A percentile compares a stretch with the other conserved stretches of the same genome.
Conservation (phyloP, 2,888 invertebrate species). For the Drosophila mettleri region DNA sequence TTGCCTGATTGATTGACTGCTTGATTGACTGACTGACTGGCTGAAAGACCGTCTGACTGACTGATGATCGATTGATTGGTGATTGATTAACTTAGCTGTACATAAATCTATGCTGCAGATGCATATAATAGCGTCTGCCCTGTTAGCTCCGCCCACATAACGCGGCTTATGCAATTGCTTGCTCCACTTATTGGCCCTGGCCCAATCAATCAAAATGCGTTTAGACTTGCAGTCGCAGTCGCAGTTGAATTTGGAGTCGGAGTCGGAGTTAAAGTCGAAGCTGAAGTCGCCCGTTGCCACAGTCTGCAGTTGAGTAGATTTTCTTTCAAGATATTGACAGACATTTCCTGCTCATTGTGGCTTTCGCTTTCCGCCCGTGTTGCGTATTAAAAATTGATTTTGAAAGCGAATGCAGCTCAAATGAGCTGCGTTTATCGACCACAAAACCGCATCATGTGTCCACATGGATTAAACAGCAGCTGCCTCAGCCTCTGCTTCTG, state of each 20-base stretch:
- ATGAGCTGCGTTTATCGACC: slow-evolving; percentile 23
- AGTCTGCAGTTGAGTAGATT: slow-evolving; percentile 16
- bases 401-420: slow-evolving; percentile 60
- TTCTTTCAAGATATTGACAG: slow-evolving; percentile 61
- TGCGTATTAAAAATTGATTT: slow-evolving; percentile 71
- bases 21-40: background rate
- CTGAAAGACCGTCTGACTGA: background rate
- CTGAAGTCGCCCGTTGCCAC: slow-evolving; percentile 1
- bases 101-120: background rate
- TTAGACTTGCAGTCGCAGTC: slow-evolving; percentile 3
- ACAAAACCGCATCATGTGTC: slow-evolving; percentile 54
- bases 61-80: slow-evolving; percentile 8
- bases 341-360: slow-evolving; percentile 70
- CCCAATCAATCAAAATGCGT: slow-evolving; percentile 64
- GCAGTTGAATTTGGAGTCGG: slow-evolving; percentile 4
- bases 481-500: background rate
- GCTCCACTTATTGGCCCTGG: slow-evolving; percentile 57
- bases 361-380: slow-evolving; percentile 61
- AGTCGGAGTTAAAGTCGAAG: background rate
- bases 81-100: slow-evolving; percentile 57
- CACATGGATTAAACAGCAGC: slow-evolving; percentile 48
- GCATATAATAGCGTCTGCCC: slow-evolving; percentile 26
- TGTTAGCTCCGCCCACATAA: slow-evolving; percentile 46
- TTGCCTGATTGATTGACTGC: background rate
- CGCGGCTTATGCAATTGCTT: slow-evolving; percentile 61